Evolutionary conservation across 1,140 invertebrate species (phyloP), one percentile per base, ranked within the genome.

Genomic region (Dryas iulia): DNA sequence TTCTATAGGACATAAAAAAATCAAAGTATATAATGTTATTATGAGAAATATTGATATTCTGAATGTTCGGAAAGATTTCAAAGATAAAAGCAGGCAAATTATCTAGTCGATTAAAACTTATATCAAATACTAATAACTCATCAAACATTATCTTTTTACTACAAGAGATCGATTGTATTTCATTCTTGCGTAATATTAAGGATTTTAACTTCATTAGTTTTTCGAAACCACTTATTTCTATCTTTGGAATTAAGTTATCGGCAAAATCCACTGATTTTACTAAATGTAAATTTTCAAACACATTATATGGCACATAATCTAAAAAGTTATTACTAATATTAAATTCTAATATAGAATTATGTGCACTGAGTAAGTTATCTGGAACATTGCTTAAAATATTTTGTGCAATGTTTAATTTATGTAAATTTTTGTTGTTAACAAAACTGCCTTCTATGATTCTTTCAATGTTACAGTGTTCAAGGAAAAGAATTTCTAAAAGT

Each of bases 391-490:
- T 87, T 11, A 91, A 82, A 69, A 91, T 89, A 73, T 91, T 91
- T 73, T 91, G 87, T 61, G 87, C 87, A 62, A 91, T 62, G 60
- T 90, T 90, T 59, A 91, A 67, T 82, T 81, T 88, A 25, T 82
- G 67, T 30, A 91, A 78, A 67, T 90, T 81, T 81, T 82, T 90
- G 59, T 90, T 91, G 54, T 76, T 78, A 59, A 73, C 75, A 79
- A 91, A 91, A 54, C 84, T 89, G 30, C 82, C 83, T 70, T 87
- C 82, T 60, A 86, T 76, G 66, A 91, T 86, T 76, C 84, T 71
- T 74, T 91, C 87, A 64, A 91, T 84, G 74, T 90, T 89, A 60
- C 89, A 91, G 69, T 91, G 87, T 74, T 91, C 89, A 71, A 91
- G 75, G 59, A 79, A 79, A 62, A 91, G 74, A 57, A 83, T 75